A percentile compares a stretch with the other conserved stretches of the same genome.
Conservation (phyloP, 2,113 vertebrate species). For the Chionis minor region DNA sequence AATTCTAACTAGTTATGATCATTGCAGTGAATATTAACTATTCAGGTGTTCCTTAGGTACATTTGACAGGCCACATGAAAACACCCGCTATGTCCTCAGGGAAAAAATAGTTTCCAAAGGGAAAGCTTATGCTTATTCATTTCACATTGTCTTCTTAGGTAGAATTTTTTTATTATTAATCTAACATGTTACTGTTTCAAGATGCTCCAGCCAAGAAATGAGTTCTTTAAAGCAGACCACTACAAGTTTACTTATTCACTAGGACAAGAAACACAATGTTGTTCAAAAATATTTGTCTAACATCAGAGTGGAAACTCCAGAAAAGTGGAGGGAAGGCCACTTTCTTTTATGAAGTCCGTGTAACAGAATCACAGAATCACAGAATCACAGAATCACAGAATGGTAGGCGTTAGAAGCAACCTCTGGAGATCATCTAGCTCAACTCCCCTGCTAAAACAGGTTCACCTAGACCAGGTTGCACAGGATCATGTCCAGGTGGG, state of each 20-base stretch:
- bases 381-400: not conserved
- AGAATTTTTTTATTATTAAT: not conserved
- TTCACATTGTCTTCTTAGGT: not conserved
- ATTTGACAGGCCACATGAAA: not conserved
- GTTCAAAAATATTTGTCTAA: not conserved
- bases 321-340: not conserved
- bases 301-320: not conserved
- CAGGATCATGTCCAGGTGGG: not conserved
- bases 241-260: not conserved
- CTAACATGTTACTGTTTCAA: not conserved
- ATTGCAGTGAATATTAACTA: not conserved
- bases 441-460: not conserved
- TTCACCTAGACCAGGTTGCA: not conserved
- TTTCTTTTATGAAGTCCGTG: not conserved
- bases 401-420: not conserved
- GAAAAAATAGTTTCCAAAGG: not conserved
- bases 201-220: not conserved
- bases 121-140: not conserved
- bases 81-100: not conserved
- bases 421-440: not conserved
- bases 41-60: not conserved
- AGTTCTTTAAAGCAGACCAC: not conserved
- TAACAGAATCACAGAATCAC: not conserved
- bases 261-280: not conserved
- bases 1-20: not conserved